Conservation (phyloP, 2,797 vertebrate species). For the Epinephelus awoara region DNA sequence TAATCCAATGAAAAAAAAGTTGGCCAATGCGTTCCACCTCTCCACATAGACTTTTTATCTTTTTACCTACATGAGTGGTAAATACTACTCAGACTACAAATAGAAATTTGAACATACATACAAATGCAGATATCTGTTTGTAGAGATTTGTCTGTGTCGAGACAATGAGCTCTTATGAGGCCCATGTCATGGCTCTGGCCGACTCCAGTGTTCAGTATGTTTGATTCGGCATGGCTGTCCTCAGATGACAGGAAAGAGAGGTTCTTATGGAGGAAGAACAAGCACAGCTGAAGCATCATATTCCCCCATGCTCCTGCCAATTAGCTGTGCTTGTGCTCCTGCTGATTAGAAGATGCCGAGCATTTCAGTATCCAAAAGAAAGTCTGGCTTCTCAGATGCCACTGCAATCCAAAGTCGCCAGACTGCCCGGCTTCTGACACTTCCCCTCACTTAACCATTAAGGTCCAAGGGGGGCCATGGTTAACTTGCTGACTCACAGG, state of each 20-base stretch:
- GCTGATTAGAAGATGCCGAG: background rate
- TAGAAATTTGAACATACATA: too few relatives aligned
- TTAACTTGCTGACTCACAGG: conserved; percentile 39
- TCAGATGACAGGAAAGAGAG: background rate
- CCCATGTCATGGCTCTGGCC: background rate
- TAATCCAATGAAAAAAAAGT: too few relatives aligned
- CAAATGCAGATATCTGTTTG: too few relatives aligned
- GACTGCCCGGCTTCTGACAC: conserved; percentile 10
- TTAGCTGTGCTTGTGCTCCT: background rate
- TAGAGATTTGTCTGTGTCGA: too few relatives aligned
- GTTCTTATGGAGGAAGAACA: background rate
- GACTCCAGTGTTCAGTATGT: background rate
- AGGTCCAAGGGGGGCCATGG: conserved; percentile 2
- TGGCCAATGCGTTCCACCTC: too few relatives aligned
- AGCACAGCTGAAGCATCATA: background rate
- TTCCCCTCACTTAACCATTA: conserved; percentile 6
- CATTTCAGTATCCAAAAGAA: conserved; percentile 16
- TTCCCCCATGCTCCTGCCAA: background rate
- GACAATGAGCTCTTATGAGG: too few relatives aligned
- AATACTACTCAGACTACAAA: too few relatives aligned
- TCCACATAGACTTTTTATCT: too few relatives aligned
- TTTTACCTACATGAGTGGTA: too few relatives aligned
- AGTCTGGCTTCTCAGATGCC: background rate
- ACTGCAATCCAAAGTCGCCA: background rate
- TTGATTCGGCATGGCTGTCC: background rate